Evolutionary conservation across 2,113 vertebrate genomes (phyloP).

Genomic region (Holacanthus passer): DNA sequence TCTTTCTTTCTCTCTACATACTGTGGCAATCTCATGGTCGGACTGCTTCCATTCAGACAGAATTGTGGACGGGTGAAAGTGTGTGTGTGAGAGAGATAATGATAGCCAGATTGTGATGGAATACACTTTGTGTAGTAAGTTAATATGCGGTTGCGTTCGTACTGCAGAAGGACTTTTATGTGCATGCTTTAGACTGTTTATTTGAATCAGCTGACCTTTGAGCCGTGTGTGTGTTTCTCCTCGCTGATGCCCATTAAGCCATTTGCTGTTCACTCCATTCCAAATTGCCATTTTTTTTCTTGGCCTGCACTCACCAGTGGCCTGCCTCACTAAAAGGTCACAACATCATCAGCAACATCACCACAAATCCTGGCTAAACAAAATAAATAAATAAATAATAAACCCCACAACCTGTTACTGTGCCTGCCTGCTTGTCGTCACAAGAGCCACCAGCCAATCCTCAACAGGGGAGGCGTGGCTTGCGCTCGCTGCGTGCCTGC

Average conservation of each 20-base stretch:
- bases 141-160: background rate
- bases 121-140: background rate
- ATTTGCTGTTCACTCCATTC: slow-evolving; percentile 46
- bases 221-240: slow-evolving; percentile 33
- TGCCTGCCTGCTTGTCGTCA: slow-evolving; percentile 77
- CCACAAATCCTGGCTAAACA: slow-evolving; percentile 71
- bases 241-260: slow-evolving; percentile 50
- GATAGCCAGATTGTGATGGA: background rate
- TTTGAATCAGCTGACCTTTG: slow-evolving; percentile 59
- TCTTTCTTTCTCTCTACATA: slow-evolving; percentile 27
- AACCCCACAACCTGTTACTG: slow-evolving; percentile 78
- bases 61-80: slow-evolving; percentile 25
- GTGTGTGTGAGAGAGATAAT: background rate
- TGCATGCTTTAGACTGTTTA: slow-evolving; percentile 28
- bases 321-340: slow-evolving; percentile 69
- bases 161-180: background rate
- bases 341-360: slow-evolving; percentile 72
- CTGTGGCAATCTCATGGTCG: slow-evolving; percentile 45
- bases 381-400: slow-evolving; percentile 65
- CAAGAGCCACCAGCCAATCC: slow-evolving; percentile 84
- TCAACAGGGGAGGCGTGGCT: slow-evolving; percentile 85
- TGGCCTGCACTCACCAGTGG: slow-evolving; percentile 44
- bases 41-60: slow-evolving; percentile 40
- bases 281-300: slow-evolving; percentile 48
- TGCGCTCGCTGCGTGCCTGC: slow-evolving; percentile 71